Evolutionary conservation across 2,888 invertebrate species (phyloP).

Genomic region (Lasioglossum malachurum): DNA sequence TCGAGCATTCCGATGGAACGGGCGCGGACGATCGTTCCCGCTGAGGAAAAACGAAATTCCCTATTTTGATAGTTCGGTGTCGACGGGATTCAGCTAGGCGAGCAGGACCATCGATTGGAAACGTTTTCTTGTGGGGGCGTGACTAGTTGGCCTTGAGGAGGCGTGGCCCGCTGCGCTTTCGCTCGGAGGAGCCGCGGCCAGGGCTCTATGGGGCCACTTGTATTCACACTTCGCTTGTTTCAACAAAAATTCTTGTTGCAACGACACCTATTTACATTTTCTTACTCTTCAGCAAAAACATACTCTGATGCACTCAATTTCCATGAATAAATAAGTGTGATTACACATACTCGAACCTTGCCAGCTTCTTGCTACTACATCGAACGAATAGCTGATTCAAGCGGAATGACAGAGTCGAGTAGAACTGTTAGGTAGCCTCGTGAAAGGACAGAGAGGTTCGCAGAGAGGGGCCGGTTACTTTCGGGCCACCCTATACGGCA

Average conservation of each 20-base stretch:
- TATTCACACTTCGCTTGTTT: rapidly evolving
- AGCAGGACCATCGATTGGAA: neutral
- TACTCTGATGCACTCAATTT: too few species aligned
- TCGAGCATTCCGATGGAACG: neutral
- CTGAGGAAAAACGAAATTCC: neutral
- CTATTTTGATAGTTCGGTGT: neutral
- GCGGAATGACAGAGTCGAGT: neutral
- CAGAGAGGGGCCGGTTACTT: neutral
- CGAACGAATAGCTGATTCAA: neutral
- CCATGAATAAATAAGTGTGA: too few species aligned
- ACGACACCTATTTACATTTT: neutral
- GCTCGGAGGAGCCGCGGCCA: neutral
- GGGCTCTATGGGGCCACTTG: neutral
- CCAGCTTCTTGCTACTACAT: neutral
- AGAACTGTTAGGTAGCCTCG: neutral
- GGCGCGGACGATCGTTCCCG: neutral
- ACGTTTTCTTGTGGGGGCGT: neutral
- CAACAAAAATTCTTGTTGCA: neutral
- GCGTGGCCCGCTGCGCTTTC: neutral
- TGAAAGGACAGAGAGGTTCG: neutral
- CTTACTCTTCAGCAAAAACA: neutral
- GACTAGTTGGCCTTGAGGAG: neutral
- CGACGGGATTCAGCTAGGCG: neutral
- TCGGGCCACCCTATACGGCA: neutral
- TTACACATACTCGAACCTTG: too few species aligned